These are phyloP conservation scores for Lepidonotus clava DNA, from an alignment of 2,888 invertebrate species.

Conservation along the genomic window DNA sequence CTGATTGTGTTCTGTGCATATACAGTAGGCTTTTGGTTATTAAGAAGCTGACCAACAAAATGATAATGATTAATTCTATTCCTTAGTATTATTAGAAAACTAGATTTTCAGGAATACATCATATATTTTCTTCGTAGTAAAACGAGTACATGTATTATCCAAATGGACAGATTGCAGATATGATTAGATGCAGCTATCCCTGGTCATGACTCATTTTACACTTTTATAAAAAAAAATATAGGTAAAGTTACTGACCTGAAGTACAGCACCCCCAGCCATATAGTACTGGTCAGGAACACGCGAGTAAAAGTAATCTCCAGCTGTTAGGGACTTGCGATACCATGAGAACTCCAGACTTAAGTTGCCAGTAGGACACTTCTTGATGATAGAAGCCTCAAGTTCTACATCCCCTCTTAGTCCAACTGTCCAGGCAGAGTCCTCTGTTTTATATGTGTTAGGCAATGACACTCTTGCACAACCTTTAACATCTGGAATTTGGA, in stretches of 20 bases:
- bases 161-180: too few species aligned
- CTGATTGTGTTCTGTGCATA: too few species aligned
- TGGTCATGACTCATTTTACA: neutral
- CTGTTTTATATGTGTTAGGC: slow-evolving; percentile 7
- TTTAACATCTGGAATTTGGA: neutral
- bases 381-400: slow-evolving; percentile 30
- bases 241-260: neutral
- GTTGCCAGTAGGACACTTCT: neutral
- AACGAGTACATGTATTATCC: too few species aligned
- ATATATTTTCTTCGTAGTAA: too few species aligned
- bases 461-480: neutral
- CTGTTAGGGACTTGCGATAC: slow-evolving; percentile 23
- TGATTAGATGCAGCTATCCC: too few species aligned
- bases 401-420: neutral
- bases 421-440: slow-evolving; percentile 18
- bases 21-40: too few species aligned
- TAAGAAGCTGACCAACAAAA: too few species aligned
- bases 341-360: neutral
- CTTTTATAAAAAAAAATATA: too few species aligned
- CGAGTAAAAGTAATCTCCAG: neutral
- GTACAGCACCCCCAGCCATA: neutral
- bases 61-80: too few species aligned
- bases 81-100: too few species aligned
- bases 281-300: neutral
- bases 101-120: too few species aligned